phyloP scores from a whole-genome alignment of 2,113 vertebrate genomes.

The Pterocles gutturalis region DNA sequence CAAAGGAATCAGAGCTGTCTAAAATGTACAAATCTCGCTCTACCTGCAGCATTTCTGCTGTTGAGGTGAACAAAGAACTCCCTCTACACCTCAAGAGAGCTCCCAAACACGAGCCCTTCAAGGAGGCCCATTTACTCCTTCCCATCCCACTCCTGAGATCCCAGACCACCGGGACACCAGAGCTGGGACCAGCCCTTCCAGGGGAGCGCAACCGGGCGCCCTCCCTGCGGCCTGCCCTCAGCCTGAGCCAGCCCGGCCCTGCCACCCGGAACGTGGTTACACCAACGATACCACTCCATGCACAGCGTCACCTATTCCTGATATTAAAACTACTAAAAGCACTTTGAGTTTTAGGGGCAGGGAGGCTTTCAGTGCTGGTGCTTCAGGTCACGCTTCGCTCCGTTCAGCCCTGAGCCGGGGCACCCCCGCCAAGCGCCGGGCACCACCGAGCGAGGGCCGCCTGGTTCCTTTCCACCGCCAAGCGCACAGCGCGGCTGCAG shows the following conservation, averaged over 20 bases:
- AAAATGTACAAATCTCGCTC: rapidly evolving
- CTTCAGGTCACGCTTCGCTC: not conserved
- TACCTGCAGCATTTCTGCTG: not conserved
- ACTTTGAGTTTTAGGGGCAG: not conserved
- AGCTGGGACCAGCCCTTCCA: rapidly evolving
- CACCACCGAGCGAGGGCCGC: not conserved
- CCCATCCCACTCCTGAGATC: not conserved
- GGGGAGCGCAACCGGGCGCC: rapidly evolving
- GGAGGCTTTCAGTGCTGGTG: not conserved
- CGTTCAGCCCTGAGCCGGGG: not conserved
- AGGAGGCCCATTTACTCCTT: not conserved
- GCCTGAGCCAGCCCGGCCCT: not conserved
- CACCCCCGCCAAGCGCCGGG: not conserved
- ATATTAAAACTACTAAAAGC: not conserved
- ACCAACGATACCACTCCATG: rapidly evolving
- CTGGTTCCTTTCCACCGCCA: rapidly evolving
- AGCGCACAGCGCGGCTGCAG: not conserved
- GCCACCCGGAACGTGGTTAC: rapidly evolving
- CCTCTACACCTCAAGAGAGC: too few relatives aligned
- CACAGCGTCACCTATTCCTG: not conserved
- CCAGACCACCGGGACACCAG: not conserved
- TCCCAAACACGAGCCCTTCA: rapidly evolving
- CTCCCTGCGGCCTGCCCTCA: not conserved
- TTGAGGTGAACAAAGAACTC: not conserved
- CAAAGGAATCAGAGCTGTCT: not conserved